Evolutionary conservation across 2,888 invertebrate genomes (phyloP).

Genomic region (Phyto melanocephala): DNA sequence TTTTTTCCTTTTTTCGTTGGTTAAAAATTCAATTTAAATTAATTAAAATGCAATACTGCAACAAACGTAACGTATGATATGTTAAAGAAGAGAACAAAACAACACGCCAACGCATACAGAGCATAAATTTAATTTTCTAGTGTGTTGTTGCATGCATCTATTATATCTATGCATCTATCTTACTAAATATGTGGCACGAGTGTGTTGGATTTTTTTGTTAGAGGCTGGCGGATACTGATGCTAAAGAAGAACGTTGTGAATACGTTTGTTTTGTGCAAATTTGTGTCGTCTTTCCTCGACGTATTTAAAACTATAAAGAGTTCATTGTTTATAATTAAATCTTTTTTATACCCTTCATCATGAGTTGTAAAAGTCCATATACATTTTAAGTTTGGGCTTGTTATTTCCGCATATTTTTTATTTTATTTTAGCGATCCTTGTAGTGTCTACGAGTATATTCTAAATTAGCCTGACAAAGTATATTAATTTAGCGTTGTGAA

Average conservation of each 20-base stretch:
- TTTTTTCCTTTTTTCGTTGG: slow-evolving; percentile 15
- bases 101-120: slow-evolving; percentile 61
- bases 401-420: slow-evolving; percentile 26
- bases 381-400: too few relatives aligned
- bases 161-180: neutral
- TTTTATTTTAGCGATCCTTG: too few relatives aligned
- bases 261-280: neutral
- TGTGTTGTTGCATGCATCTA: slow-evolving; percentile 48
- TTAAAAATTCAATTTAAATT: slow-evolving; percentile 61
- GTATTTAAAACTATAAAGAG: neutral
- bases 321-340: slow-evolving; percentile 28
- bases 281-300: neutral
- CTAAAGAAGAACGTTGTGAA: neutral
- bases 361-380: too few relatives aligned
- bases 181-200: slow-evolving; percentile 13
- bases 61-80: slow-evolving; percentile 24
- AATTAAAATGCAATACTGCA: slow-evolving; percentile 62
- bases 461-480: too few relatives aligned
- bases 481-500: too few relatives aligned
- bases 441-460: too few relatives aligned
- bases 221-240: slow-evolving; percentile 11
- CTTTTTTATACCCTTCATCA: neutral
- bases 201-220: neutral
- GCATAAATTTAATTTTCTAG: slow-evolving; percentile 64
- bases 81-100: neutral